phyloP scores from a whole-genome alignment of 2,113 vertebrate species.

The Oenanthe oenanthe region DNA sequence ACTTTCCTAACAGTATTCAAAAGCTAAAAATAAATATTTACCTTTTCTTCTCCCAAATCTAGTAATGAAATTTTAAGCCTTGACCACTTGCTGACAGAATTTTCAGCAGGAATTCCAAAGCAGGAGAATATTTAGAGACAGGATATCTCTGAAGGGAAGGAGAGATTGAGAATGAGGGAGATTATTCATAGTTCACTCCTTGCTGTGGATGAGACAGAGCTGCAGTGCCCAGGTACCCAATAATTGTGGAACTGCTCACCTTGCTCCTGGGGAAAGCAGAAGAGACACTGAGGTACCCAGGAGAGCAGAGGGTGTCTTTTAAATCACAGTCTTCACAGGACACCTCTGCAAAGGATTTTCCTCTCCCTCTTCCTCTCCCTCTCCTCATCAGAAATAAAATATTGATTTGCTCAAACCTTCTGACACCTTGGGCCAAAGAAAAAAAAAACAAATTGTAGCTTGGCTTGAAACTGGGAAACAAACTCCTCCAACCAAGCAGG shows the following conservation, averaged over 20 bases:
- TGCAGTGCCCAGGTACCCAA: neutral
- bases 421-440: neutral
- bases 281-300: neutral
- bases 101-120: constrained; percentile 4
- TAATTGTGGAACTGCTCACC: neutral
- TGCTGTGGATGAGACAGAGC: neutral
- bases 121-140: neutral
- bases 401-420: neutral
- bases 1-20: neutral
- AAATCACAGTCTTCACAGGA: neutral
- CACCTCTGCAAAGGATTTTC: neutral
- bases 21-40: constrained; percentile 48
- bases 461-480: neutral
- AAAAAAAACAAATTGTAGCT: neutral
- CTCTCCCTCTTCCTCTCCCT: neutral
- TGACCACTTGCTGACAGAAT: neutral
- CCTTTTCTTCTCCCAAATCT: neutral
- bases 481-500: neutral
- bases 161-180: constrained; percentile 5
- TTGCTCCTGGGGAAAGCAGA: neutral
- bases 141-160: neutral
- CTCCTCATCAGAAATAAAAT: neutral
- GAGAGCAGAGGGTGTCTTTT: neutral
- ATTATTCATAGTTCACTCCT: constrained; percentile 6
- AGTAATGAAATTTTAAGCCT: constrained; percentile 14